Base-by-base conservation (phyloP, 2,113 vertebrate species). In the human region DNA sequence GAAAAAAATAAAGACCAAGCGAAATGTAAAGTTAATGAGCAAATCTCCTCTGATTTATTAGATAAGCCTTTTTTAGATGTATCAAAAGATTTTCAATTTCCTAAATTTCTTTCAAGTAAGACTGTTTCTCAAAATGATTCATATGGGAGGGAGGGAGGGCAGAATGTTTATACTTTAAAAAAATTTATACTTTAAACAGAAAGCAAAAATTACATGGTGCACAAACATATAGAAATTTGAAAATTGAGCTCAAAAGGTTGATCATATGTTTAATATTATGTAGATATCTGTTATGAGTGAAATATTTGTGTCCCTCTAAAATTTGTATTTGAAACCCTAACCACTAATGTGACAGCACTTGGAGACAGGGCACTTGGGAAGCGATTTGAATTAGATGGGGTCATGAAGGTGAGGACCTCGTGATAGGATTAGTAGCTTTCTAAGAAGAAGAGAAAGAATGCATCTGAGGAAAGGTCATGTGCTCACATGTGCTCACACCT, bases 101-200 rank as follows among this genome's bases (percentile, higher is more conserved):
- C 68, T 90, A 70, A 90, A 72, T 78, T 61, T 94, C 79, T 68
- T 73, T 96, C 89, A 92, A 13, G 16, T 75, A 94, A 89, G 20
- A 68, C 4, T 35, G 8, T 66, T 86, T 86, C 38, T 70, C 4
- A 80, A 89, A 61, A 35, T 20, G 4, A 45, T 73, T 66, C 76
- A 32, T 32, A 45, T 38, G 6, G 10, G 8, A 45, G 8, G 6
- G 9, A 87, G 8, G 11, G 9, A 78, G 2, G 16, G 3, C 3
- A 90, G 48, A 73, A 76, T 50, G 2, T 38, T 68, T n/a, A 18
- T 17, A 40, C 7, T 76, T 76, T 17, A 14, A 45, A 76, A 73
- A 25, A 4, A 27, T 8, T 64, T 30, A 30, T 64, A 64, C 27
- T 17, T n/a, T n/a, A 25, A n/a, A 80, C 66, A 38, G 72, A 23